These are phyloP conservation scores for Phymanthus crucifer DNA, from an alignment of 92 coral and sea anemone genomes.

Conservation along the genomic window DNA sequence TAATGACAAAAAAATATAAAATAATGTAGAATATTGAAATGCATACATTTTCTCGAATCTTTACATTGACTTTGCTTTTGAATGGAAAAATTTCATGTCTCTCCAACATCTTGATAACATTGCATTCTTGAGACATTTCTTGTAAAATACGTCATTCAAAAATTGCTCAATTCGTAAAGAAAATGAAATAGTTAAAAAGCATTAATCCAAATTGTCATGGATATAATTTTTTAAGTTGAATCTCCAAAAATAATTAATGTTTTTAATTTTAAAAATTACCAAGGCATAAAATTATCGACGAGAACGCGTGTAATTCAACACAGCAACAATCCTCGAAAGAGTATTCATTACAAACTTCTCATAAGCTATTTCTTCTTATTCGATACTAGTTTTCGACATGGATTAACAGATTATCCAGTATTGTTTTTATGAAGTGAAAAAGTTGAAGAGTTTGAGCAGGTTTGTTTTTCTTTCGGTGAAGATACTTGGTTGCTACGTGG, in stretches of 20 bases:
- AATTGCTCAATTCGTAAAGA: not conserved
- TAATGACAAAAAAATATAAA: too few species aligned
- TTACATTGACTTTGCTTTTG: too few species aligned
- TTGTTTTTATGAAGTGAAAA: not conserved
- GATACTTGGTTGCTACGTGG: slow-evolving; percentile 19
- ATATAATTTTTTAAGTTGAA: not conserved
- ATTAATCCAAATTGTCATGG: not conserved
- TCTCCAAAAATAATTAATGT: not conserved
- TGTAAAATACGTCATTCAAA: not conserved
- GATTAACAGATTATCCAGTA: not conserved
- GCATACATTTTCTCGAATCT: too few species aligned
- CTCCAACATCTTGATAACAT: not conserved
- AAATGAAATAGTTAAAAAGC: not conserved
- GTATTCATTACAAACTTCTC: not conserved
- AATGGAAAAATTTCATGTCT: too few species aligned
- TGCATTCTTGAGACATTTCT: not conserved
- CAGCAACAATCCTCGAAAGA: slow-evolving; percentile 8
- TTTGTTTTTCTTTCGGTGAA: not conserved
- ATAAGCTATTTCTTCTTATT: not conserved
- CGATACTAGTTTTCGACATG: not conserved
- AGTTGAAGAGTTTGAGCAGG: not conserved
- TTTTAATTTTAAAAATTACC: not conserved
- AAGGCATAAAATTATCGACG: not conserved
- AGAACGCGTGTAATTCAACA: slow-evolving; percentile 18
- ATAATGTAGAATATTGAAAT: too few species aligned